Evolutionary conservation across 2,113 vertebrate species (phyloP), one percentile per base, ranked within the genome.

Genomic region (Girardinichthys multiradiatus): DNA sequence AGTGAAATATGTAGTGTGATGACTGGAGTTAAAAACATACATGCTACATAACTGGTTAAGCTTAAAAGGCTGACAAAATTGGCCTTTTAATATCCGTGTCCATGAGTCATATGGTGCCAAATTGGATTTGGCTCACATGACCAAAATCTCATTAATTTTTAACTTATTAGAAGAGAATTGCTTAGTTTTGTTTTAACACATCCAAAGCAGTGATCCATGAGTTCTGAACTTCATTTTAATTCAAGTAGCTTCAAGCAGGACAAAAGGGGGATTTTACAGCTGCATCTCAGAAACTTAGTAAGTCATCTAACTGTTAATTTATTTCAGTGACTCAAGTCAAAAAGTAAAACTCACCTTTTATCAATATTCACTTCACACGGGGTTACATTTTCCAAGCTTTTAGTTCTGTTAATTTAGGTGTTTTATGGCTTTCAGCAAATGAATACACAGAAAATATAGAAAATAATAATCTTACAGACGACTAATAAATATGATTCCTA

Each of bases 51-150:
- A 77, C 72, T 3, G 13, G 64, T 68, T 7, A 51, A n/a, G 65
- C 58, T 48, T 74, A 70, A 63, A 76, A 74, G 89, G 74, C 76
- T 82, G 83, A 76, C 72, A 86, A 83, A 81, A 92, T 86, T 88
- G 85, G 86, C 84, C 85, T 84, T 86, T 91, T 90, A 92, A 90
- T 90, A 86, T 87, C 84, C 72, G 67, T 86, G 79, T 59, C 90
- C 87, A 79, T 80, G 74, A 90, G 90, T 79, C 84, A 89, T 88
- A 83, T 82, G 85, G 79, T 77, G 73, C 79, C 79, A 89, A 89
- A 91, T 90, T 87, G 82, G 90, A 88, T 93, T 91, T 91, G 88
- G 80, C 83, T 92, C 87, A 91, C 83, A 87, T 91, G 86, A 88
- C 85, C 86, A 91, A 91, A 91, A 86, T 84, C 85, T 89, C 84